Conservation (phyloP, 2,113 vertebrate genomes). For the Oriolus oriolus region DNA sequence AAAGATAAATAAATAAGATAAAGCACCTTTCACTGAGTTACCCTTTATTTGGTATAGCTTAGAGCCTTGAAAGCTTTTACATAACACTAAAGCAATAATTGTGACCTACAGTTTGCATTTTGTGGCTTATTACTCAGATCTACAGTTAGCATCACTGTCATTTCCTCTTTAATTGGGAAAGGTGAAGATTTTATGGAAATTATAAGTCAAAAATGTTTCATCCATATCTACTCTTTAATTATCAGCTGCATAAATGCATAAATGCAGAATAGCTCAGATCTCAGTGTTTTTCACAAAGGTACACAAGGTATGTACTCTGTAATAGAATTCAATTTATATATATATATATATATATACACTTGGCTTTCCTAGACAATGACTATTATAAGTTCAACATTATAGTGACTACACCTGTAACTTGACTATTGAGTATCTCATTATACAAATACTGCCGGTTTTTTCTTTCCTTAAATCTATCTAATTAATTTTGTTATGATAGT, state of each 20-base stretch:
- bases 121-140: not conserved
- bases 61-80: not conserved
- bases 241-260: not conserved
- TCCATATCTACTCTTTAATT: not conserved
- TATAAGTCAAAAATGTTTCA: not conserved
- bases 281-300: not conserved
- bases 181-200: not conserved
- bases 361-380: not conserved
- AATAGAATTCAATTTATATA: not conserved
- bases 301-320: not conserved
- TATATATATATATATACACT: not conserved
- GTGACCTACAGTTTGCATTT: not conserved
- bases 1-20: constrained; percentile 5
- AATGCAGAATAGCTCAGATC: not conserved
- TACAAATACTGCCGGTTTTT: not conserved
- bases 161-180: not conserved
- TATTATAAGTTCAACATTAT: not conserved
- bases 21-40: not conserved
- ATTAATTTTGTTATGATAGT: not conserved
- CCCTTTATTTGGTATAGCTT: not conserved
- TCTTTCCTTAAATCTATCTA: not conserved
- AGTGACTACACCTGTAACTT: not conserved
- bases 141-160: not conserved
- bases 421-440: not conserved
- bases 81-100: not conserved